Evolutionary conservation across 2,113 vertebrate species (phyloP), one percentile per base, ranked within the genome.

Genomic region (Oncorhynchus tshawytscha): DNA sequence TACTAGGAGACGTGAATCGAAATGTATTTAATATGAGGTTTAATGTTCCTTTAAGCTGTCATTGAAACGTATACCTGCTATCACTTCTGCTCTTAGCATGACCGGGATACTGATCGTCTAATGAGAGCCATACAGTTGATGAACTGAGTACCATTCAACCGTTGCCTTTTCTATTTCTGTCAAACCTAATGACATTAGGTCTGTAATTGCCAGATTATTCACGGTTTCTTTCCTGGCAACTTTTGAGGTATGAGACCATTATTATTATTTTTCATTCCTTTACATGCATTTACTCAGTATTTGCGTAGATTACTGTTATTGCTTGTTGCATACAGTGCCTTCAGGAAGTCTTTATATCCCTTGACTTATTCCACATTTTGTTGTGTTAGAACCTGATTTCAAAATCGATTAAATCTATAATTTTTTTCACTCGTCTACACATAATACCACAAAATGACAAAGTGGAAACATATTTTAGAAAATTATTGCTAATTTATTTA

Each of bases 191-290:
- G 92, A 91, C 91, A 91, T 92, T 88, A 90, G 91, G 92, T 87
- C 89, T 89, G 89, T 93, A 94, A 94, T 94, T 93, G 94, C 87
- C 88, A 93, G 91, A 94, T 91, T 92, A 93, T 93, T 93, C 91
- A 92, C 91, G 91, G 86, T 90, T 92, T 90, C 86, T 85, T 91
- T 89, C 91, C 86, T 89, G 88, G 91, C 90, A 92, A 92, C 90
- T 92, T 92, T 92, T 92, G 91, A 92, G 90, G 90, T 92, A 92
- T 92, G 90, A 92, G 84, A 88, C 91, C 88, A 92, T 92, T 92
- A 92, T 91, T 89, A 85, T 70, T 90, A 85, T 91, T 89, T 92
- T 89, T 88, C 89, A 88, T 93, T 90, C 91, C 34, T 70, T n/a
- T 22, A 70, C 45, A 70, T 70, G 29, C 16, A 34, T 25, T 25